A percentile compares a stretch with the other conserved stretches of the same genome.
phyloP scores from a whole-genome alignment of 1,140 invertebrate genomes.

The Trachymyrmex cornetzi region DNA sequence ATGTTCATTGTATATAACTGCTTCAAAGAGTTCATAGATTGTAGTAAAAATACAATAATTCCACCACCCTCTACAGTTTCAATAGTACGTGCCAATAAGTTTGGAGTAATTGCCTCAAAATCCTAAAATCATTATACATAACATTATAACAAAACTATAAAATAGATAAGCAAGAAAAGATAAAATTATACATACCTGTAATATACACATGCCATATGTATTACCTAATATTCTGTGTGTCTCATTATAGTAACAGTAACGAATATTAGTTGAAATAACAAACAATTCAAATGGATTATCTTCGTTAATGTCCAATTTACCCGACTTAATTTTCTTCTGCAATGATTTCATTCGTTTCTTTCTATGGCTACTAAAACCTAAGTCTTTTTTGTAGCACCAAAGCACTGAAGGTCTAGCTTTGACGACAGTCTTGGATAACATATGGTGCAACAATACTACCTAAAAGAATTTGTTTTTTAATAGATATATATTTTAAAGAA shows the following conservation, averaged over 20 bases:
- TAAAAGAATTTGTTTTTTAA: slow-evolving; percentile 26
- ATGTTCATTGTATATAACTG: slow-evolving; percentile 99
- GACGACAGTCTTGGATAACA: slow-evolving; percentile 97
- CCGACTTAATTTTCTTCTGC: slow-evolving; percentile 95
- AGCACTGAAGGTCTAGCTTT: slow-evolving; percentile 97
- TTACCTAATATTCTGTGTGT: slow-evolving; percentile 99
- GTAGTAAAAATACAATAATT: slow-evolving; percentile 95
- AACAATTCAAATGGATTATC: slow-evolving; percentile 99
- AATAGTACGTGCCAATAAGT: slow-evolving; percentile 98
- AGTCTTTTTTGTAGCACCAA: slow-evolving; percentile 99
- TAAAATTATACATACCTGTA: slow-evolving; percentile 90
- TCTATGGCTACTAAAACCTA: slow-evolving; percentile 97
- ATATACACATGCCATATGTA: slow-evolving; percentile 98
- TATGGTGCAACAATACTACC: slow-evolving; percentile 92
- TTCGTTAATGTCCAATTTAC: slow-evolving; percentile 96
- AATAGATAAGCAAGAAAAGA: background rate
- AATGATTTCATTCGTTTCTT: slow-evolving; percentile 97
- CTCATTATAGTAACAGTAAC: slow-evolving; percentile 99
- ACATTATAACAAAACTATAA: slow-evolving; percentile 30
- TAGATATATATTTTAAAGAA: background rate
- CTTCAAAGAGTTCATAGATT: slow-evolving; percentile 95
- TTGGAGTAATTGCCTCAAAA: slow-evolving; percentile 99
- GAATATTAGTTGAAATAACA: slow-evolving; percentile 97
- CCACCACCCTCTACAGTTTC: slow-evolving; percentile 99
- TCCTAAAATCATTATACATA: slow-evolving; percentile 89